Conservation (phyloP, 2,888 invertebrate species). For the Macrophya annulata region DNA sequence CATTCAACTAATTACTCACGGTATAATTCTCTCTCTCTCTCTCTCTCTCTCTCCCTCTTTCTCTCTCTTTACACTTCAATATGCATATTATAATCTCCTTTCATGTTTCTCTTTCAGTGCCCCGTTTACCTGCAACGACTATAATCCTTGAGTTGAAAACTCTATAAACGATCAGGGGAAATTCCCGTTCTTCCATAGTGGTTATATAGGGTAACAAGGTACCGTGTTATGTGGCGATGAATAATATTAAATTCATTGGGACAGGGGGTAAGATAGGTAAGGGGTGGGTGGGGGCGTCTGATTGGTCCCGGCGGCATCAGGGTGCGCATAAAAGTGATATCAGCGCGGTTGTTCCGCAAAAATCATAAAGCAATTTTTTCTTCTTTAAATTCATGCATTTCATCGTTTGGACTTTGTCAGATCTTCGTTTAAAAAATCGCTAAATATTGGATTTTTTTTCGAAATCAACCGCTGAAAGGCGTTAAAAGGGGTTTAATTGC, state of each 20-base stretch:
- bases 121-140: not conserved
- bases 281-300: slow-evolving; percentile 68
- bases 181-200: slow-evolving; percentile 52
- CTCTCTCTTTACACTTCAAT: not conserved
- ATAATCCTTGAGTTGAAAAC: not conserved
- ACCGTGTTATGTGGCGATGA: slow-evolving; percentile 21
- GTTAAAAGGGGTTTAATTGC: slow-evolving; percentile 65
- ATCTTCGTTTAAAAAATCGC: slow-evolving; percentile 54
- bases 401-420: slow-evolving; percentile 43
- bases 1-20: slow-evolving; percentile 17
- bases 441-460: slow-evolving; percentile 18
- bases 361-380: slow-evolving; percentile 48
- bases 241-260: slow-evolving; percentile 35
- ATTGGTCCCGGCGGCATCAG: slow-evolving; percentile 78
- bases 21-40: not conserved
- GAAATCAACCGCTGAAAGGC: slow-evolving; percentile 57
- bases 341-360: slow-evolving; percentile 61
- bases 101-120: slow-evolving; percentile 3
- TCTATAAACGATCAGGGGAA: slow-evolving; percentile 21
- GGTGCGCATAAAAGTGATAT: slow-evolving; percentile 68
- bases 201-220: not conserved
- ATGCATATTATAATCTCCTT: not conserved
- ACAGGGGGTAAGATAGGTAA: not conserved
- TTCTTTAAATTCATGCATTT: not conserved
- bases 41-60: not conserved